phyloP scores from a whole-genome alignment of 2,888 invertebrate genomes.

The Ormyrus pomaceus region DNA sequence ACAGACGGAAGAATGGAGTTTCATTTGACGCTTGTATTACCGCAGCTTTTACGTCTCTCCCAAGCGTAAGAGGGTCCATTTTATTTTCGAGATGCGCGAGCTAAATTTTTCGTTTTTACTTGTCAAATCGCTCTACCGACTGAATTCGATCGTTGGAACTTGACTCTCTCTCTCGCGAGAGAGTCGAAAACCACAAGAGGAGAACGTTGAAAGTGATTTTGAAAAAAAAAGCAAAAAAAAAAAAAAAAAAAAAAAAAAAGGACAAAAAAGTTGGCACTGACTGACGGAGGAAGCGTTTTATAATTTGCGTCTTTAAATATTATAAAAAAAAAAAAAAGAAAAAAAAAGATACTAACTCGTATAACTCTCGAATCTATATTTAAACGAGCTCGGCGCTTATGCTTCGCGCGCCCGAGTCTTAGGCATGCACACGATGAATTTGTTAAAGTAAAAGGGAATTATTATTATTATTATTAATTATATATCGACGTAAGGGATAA shows the following conservation, averaged over 20 bases:
- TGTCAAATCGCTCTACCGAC: constrained; percentile 54
- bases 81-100: not conserved
- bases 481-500: not conserved
- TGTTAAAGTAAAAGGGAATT: constrained; percentile 26
- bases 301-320: constrained; percentile 27
- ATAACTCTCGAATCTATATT: constrained; percentile 6
- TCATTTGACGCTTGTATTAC: constrained; percentile 13
- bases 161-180: constrained; percentile 8
- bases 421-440: constrained; percentile 36
- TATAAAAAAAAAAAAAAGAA: not conserved
- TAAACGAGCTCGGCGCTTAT: constrained; percentile 37
- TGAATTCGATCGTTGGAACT: constrained; percentile 45
- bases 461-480: constrained; percentile 42
- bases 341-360: constrained; percentile 11
- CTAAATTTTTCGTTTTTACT: constrained; percentile 24
- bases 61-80: not conserved
- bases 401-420: constrained; percentile 23
- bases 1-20: constrained; percentile 38
- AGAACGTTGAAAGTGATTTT: constrained; percentile 41
- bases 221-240: constrained; percentile 19
- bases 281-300: constrained; percentile 35
- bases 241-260: constrained; percentile 3
- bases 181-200: constrained; percentile 14
- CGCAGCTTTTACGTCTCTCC: not conserved
- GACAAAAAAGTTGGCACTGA: constrained; percentile 30